Conservation (phyloP, 1,140 invertebrate species). For the Adelges cooleyi region DNA sequence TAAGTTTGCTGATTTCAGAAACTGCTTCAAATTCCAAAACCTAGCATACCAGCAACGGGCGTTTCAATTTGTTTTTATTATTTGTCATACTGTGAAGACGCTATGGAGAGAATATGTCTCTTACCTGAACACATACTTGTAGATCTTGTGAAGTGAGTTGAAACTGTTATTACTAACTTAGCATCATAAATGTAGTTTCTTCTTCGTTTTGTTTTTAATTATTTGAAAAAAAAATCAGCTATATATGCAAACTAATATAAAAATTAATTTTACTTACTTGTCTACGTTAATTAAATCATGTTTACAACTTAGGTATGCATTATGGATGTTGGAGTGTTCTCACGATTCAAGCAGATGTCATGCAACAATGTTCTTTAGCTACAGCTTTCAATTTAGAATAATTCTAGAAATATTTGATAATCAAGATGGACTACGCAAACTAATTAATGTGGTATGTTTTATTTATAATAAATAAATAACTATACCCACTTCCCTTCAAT, state of each 20-base stretch:
- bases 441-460: slow-evolving; percentile 78
- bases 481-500: no score
- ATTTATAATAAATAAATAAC: no score
- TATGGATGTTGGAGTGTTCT: slow-evolving; percentile 90
- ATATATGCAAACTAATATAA: neutral
- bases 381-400: slow-evolving; percentile 82
- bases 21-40: slow-evolving; percentile 75
- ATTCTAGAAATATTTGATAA: slow-evolving; percentile 87
- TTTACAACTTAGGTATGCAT: slow-evolving; percentile 51
- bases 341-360: slow-evolving; percentile 92
- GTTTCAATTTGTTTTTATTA: slow-evolving; percentile 94
- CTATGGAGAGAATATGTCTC: slow-evolving; percentile 87
- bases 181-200: neutral
- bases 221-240: neutral
- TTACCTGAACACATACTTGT: slow-evolving; percentile 64
- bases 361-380: slow-evolving; percentile 93
- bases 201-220: neutral
- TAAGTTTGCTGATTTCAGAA: no score
- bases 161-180: no score
- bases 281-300: neutral
- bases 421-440: slow-evolving; percentile 78
- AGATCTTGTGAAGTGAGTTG: slow-evolving; percentile 64
- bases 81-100: slow-evolving; percentile 91
- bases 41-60: slow-evolving; percentile 87
- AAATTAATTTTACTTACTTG: neutral